A percentile compares a stretch with the other conserved stretches of the same genome.
Conservation (phyloP, 2,888 invertebrate genomes). For the Lithophane ornitopus region DNA sequence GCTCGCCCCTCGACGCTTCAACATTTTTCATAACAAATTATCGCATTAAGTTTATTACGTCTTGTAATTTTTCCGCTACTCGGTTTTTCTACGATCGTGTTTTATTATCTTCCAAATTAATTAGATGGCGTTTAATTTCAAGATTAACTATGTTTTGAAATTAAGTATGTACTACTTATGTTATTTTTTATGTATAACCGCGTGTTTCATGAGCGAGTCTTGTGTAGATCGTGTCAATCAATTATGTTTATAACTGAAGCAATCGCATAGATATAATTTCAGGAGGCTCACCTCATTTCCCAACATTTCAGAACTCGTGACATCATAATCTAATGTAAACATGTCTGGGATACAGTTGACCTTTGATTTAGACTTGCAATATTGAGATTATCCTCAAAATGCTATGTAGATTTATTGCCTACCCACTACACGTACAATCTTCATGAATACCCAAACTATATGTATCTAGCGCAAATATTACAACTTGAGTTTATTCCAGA, state of each 20-base stretch:
- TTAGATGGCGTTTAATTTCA: conserved; percentile 70
- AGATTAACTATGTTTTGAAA: conserved; percentile 57
- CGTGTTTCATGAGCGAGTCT: conserved; percentile 6
- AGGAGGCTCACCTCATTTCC: conserved; percentile 56
- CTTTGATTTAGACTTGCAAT: conserved; percentile 66
- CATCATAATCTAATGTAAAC: conserved; percentile 65
- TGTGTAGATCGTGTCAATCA: background rate
- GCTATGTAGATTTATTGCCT: conserved; percentile 50
- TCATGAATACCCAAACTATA: conserved; percentile 48
- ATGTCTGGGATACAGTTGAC: conserved; percentile 64
- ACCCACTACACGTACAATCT: conserved; percentile 36
- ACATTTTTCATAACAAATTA: conserved; percentile 67
- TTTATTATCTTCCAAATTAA: conserved; percentile 67
- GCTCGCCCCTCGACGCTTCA: conserved; percentile 45
- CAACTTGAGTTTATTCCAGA: conserved; percentile 50
- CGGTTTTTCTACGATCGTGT: conserved; percentile 63
- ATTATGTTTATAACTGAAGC: conserved; percentile 37
- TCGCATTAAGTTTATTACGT: conserved; percentile 66
- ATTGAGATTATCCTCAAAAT: conserved; percentile 52
- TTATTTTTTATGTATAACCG: conserved; percentile 28
- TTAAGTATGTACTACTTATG: conserved; percentile 12
- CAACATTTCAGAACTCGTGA: conserved; percentile 65
- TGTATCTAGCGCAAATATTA: conserved; percentile 55
- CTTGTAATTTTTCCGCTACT: conserved; percentile 65
- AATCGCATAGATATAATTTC: conserved; percentile 55